Percentiles rank a stretch among this genome's conserved stretches.
Conservation (phyloP, 2,797 vertebrate genomes). For the Gymnoscopelus braueri region DNA sequence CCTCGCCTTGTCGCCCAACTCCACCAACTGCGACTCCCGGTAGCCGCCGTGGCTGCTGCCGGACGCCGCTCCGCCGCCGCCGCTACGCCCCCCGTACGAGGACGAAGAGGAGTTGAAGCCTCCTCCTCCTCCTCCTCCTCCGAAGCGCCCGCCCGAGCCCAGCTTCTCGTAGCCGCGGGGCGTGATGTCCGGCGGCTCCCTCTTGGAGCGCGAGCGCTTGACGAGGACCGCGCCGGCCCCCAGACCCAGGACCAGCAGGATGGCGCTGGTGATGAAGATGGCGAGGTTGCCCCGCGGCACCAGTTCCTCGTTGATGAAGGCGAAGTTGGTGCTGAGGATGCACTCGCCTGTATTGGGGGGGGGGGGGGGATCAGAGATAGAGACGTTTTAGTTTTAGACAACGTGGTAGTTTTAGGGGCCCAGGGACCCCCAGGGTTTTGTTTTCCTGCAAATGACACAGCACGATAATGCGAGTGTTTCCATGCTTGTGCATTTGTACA, state of each 20-base stretch:
- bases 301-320: slow-evolving; percentile 63
- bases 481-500: too few species aligned
- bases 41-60: slow-evolving; percentile 51
- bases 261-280: slow-evolving; percentile 81
- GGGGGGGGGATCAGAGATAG: neutral
- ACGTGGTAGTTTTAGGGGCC: neutral
- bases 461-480: too few species aligned
- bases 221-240: slow-evolving; percentile 79
- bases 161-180: slow-evolving; percentile 88
- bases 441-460: too few species aligned
- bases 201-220: slow-evolving; percentile 80
- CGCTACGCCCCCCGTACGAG: slow-evolving; percentile 51
- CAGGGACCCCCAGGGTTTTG: too few species aligned
- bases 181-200: slow-evolving; percentile 55
- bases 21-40: slow-evolving; percentile 85
- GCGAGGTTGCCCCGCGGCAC: slow-evolving; percentile 73
- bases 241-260: slow-evolving; percentile 83
- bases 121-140: slow-evolving; percentile 54
- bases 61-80: slow-evolving; percentile 51
- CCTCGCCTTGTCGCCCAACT: slow-evolving; percentile 74
- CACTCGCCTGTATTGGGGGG: slow-evolving; percentile 83
- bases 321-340: slow-evolving; percentile 78
- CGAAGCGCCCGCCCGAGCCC: slow-evolving; percentile 64
- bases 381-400: neutral
- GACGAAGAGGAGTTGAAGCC: slow-evolving; percentile 64